phyloP scores from a whole-genome alignment of 2,797 vertebrate genomes.

The Acanthurus lineatus region DNA sequence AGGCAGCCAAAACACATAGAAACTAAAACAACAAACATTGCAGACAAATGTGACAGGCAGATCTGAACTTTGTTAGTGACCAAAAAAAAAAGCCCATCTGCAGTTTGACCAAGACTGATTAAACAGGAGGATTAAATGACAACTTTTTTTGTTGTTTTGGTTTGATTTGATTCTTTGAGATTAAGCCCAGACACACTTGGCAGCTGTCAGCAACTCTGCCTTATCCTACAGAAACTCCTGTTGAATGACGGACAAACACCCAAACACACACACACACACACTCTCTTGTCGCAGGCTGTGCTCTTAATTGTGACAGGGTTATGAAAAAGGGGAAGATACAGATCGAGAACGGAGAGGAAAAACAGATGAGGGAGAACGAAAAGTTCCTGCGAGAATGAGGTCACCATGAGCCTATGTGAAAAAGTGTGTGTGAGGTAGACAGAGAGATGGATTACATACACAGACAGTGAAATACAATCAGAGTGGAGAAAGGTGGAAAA shows the following conservation, averaged over 20 bases:
- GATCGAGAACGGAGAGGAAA: conserved; percentile 36
- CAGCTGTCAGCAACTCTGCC: conserved; percentile 28
- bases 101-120: conserved; percentile 9
- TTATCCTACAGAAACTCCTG: conserved; percentile 14
- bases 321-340: conserved; percentile 51
- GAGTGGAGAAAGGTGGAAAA: not conserved
- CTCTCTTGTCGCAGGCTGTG: conserved; percentile 1
- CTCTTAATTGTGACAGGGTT: conserved; percentile 37
- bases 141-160: conserved; percentile 9
- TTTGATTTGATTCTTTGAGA: conserved; percentile 2
- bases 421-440: conserved; percentile 15
- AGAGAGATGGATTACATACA: conserved; percentile 17
- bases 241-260: conserved; percentile 14
- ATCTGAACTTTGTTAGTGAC: conserved; percentile 17
- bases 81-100: not conserved
- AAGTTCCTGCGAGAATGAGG: conserved; percentile 53
- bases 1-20: conserved; percentile 52
- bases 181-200: conserved; percentile 14
- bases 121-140: not conserved
- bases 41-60: conserved; percentile 19
- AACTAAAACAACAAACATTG: conserved; percentile 46
- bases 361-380: conserved; percentile 43
- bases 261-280: not conserved
- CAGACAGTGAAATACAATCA: not conserved
- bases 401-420: conserved; percentile 44